A percentile compares a stretch with the other conserved stretches of the same genome.
Evolutionary conservation across 2,113 vertebrate species (phyloP).

Genomic region (Vanacampus margaritifer): DNA sequence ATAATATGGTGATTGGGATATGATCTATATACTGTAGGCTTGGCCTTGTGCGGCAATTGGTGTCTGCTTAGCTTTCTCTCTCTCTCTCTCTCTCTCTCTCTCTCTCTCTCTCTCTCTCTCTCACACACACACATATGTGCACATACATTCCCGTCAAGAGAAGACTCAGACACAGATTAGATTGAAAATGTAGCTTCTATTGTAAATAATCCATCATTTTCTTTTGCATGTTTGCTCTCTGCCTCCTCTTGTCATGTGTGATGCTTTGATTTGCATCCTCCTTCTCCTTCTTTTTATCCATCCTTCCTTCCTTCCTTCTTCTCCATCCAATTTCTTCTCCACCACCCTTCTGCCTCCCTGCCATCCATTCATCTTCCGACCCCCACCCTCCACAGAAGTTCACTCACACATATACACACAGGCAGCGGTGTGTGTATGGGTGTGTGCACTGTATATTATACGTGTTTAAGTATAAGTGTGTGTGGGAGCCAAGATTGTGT

Average conservation of each 20-base stretch:
- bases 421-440: conserved; percentile 8
- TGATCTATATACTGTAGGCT: conserved; percentile 56
- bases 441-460: conserved; percentile 19
- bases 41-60: conserved; percentile 56
- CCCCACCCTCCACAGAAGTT: background rate
- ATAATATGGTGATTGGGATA: conserved; percentile 58
- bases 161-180: conserved; percentile 28
- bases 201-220: conserved; percentile 54
- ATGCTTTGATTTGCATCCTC: conserved; percentile 13
- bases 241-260: conserved; percentile 17
- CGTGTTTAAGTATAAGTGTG: conserved; percentile 25
- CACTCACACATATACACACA: too few species aligned
- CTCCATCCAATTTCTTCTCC: conserved; percentile 16
- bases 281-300: background rate
- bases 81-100: background rate
- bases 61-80: conserved; percentile 27
- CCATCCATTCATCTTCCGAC: conserved; percentile 34
- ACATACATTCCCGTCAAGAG: background rate
- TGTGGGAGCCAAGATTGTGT: conserved; percentile 58
- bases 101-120: too few species aligned
- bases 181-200: conserved; percentile 45
- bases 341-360: conserved; percentile 21
- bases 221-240: conserved; percentile 17
- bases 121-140: conserved; percentile 15
- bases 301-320: conserved; percentile 2